phyloP scores from a whole-genome alignment of 2,888 invertebrate species.

The Pristionchus entomophagus region DNA sequence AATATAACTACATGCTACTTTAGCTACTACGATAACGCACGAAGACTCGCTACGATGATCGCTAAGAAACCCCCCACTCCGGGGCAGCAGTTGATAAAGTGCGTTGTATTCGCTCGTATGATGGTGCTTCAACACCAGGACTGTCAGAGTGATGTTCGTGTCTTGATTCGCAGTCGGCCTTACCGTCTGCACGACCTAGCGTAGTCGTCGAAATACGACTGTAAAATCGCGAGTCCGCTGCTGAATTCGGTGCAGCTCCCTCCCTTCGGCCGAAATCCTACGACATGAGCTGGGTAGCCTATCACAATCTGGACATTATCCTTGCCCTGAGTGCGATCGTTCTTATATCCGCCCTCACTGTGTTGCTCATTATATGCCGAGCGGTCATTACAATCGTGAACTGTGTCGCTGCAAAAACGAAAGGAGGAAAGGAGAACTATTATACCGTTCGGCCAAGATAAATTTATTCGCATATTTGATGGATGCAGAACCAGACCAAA shows the following conservation, averaged over 20 bases:
- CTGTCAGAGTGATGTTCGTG: background rate
- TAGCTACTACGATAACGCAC: background rate
- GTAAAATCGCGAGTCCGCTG: conserved; percentile 50
- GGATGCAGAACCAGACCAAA: background rate
- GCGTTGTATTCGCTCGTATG: background rate
- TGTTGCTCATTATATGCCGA: background rate
- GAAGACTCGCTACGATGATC: background rate
- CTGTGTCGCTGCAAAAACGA: background rate
- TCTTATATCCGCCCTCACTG: too few species aligned
- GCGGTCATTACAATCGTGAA: background rate
- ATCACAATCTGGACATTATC: conserved; percentile 25
- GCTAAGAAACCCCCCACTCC: background rate
- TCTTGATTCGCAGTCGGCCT: background rate
- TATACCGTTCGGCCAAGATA: background rate
- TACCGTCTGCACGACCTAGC: too few species aligned
- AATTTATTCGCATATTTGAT: background rate
- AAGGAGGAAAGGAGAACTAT: background rate
- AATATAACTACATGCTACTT: too few species aligned
- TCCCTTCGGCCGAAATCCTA: background rate
- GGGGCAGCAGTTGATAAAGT: background rate
- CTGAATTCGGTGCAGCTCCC: conserved; percentile 44
- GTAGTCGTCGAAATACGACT: too few species aligned
- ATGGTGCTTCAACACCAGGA: background rate
- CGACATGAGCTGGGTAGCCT: conserved; percentile 9
- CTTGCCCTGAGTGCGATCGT: background rate